A percentile compares a stretch with the other conserved stretches of the same genome.
Conservation (phyloP, 1,140 invertebrate genomes). For the Drosophila dunni region DNA sequence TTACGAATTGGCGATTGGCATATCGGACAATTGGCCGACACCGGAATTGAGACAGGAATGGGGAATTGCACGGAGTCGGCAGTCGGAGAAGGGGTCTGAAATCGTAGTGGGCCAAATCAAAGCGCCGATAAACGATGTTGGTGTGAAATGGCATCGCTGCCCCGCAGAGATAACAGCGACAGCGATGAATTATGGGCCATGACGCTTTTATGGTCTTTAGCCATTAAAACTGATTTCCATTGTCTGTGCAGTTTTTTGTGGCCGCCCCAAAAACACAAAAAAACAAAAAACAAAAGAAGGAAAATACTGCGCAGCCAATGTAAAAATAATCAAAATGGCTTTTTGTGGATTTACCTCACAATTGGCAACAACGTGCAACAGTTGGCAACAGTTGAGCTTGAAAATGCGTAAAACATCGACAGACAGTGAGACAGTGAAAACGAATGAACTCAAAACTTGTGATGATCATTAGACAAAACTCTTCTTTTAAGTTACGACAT, state of each 20-base stretch:
- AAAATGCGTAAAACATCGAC: constrained; percentile 67
- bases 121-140: constrained; percentile 68
- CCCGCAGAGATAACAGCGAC: constrained; percentile 39
- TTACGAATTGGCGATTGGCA: constrained; percentile 58
- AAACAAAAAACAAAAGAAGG: no score
- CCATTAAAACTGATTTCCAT: constrained; percentile 77
- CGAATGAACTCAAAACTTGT: constrained; percentile 54
- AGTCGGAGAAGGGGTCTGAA: background rate
- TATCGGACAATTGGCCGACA: constrained; percentile 61
- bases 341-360: constrained; percentile 57
- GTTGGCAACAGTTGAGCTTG: constrained; percentile 70
- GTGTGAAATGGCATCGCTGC: constrained; percentile 70
- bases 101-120: constrained; percentile 60
- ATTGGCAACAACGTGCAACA: constrained; percentile 46
- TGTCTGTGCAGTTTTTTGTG: constrained; percentile 53
- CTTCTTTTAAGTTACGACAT: constrained; percentile 36
- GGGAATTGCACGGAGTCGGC: background rate
- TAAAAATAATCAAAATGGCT: constrained; percentile 27
- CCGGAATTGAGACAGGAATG: background rate
- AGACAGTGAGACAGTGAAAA: constrained; percentile 16
- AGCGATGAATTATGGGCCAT: constrained; percentile 75
- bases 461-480: constrained; percentile 65
- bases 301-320: constrained; percentile 13
- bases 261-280: background rate
- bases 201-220: constrained; percentile 71